These are phyloP conservation scores for Cygnus buccinator DNA, from an alignment of 2,113 vertebrate species.

Conservation along the genomic window DNA sequence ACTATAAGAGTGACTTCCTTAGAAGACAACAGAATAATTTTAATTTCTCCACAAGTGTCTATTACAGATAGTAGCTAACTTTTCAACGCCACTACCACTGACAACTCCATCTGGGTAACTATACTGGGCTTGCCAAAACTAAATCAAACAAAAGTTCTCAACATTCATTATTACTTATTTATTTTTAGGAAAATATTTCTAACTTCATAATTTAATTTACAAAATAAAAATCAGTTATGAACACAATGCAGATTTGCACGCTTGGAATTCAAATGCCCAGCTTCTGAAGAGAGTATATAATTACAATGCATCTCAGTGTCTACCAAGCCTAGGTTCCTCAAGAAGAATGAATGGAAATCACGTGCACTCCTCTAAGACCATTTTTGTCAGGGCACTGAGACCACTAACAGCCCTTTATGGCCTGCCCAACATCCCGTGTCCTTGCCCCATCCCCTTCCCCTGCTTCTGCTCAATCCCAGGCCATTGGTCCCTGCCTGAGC, in stretches of 20 bases:
- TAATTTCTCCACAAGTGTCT: not conserved
- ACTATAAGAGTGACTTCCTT: not conserved
- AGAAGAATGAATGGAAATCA: not conserved
- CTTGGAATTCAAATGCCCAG: not conserved
- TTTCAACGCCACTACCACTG: not conserved
- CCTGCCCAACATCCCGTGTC: not conserved
- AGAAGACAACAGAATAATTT: not conserved
- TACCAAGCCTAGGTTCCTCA: not conserved
- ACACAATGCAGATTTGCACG: not conserved
- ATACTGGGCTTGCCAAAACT: not conserved
- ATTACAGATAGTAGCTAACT: not conserved
- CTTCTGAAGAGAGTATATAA: not conserved
- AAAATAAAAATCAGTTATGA: not conserved
- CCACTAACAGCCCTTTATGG: not conserved
- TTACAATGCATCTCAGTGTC: not conserved
- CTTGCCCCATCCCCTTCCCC: not conserved
- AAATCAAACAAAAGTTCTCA: not conserved
- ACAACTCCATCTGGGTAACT: not conserved
- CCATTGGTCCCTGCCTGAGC: not conserved
- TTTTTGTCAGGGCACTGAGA: not conserved
- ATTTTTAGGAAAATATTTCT: not conserved
- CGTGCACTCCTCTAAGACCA: not conserved
- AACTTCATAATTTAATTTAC: not conserved
- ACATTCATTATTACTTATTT: not conserved
- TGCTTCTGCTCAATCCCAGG: not conserved